phyloP scores from a whole-genome alignment of 2,113 vertebrate species.

The Tenrec ecaudatus region DNA sequence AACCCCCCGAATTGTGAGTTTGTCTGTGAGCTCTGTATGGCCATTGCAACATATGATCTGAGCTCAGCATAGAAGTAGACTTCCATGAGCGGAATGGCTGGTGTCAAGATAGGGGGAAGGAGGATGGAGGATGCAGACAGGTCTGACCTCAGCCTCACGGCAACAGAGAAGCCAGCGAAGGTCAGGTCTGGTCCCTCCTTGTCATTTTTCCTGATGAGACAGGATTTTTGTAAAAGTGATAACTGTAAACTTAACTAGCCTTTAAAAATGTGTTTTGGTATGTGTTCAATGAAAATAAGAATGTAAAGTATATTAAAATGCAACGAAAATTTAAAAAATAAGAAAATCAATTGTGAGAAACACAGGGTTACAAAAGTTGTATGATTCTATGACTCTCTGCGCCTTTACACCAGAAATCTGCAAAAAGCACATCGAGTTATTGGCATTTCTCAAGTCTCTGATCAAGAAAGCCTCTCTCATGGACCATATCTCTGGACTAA shows the following conservation, averaged over 20 bases:
- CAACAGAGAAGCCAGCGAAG: too few species aligned
- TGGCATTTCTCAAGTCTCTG: conserved; percentile 48
- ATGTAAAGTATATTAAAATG: too few species aligned
- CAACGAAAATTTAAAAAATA: too few species aligned
- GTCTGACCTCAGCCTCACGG: too few species aligned
- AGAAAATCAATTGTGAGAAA: neutral
- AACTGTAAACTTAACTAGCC: neutral
- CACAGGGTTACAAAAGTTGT: neutral
- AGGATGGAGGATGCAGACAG: too few species aligned
- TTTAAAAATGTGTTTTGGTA: conserved; percentile 4
- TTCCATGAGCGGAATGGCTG: too few species aligned
- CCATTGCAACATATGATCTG: too few species aligned
- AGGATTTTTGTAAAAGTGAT: neutral
- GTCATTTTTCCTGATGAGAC: neutral
- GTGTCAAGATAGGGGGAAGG: too few species aligned
- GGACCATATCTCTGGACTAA: conserved; percentile 39
- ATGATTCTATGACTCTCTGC: neutral
- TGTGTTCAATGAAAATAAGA: conserved; percentile 55
- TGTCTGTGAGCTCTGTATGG: too few species aligned
- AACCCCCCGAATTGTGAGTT: too few species aligned
- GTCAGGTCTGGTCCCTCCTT: too few species aligned
- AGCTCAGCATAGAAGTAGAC: too few species aligned
- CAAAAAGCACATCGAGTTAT: neutral
- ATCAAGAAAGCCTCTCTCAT: conserved; percentile 17
- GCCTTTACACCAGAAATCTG: neutral